Evolutionary conservation across 92 coral and sea anemone species (phyloP), one percentile per base, ranked within the genome.

Genomic region (Hydrozoanthus gracilis): DNA sequence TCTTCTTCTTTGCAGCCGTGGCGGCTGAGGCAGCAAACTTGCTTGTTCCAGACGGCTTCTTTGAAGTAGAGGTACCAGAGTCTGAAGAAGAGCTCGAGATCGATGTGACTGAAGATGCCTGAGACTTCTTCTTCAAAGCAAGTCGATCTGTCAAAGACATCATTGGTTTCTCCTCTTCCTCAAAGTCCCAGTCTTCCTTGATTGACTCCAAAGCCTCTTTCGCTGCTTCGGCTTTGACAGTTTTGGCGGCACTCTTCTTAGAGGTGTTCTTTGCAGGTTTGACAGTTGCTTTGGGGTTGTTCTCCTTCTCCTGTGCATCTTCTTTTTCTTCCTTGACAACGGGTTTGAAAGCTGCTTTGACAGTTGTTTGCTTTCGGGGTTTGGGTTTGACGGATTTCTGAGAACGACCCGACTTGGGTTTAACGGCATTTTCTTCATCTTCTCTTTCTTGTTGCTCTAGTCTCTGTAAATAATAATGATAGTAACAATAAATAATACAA

Each of bases 351-450:
- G 85, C 73, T 8, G 73, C 73, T 61, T 80, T 80, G 85, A 80
- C 73, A 47, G 85, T n/a, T 3, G 85, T 80, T 80, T 80, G 85
- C 85, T 80, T 80, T 69, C 85, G 74, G 13, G 74, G 49, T 49
- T 80, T 80, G 60, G 82, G 66, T 76, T 76, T 76, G 48, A 47
- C 67, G 39, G 85, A 27, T 47, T 80, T 80, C 60, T 80, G 85
- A 20, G 74, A 64, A 48, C 85, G 85, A 13, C 73, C 74, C 3
- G 73, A 12, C 46, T 80, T 80, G 45, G 85, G 58, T 67, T 80
- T 65, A 15, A 80, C 49, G n/a, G 84, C 46, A 62, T 47, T 62
- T 39, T 48, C 60, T 79, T 79, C 84, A 5, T 79, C 84, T 17
- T 79, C 84, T 10, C 84, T 79, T 51, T 79, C 84, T 4, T 79